These are phyloP conservation scores for Monochamus alternatus DNA, from an alignment of 2,888 invertebrate genomes.

Conservation along the genomic window DNA sequence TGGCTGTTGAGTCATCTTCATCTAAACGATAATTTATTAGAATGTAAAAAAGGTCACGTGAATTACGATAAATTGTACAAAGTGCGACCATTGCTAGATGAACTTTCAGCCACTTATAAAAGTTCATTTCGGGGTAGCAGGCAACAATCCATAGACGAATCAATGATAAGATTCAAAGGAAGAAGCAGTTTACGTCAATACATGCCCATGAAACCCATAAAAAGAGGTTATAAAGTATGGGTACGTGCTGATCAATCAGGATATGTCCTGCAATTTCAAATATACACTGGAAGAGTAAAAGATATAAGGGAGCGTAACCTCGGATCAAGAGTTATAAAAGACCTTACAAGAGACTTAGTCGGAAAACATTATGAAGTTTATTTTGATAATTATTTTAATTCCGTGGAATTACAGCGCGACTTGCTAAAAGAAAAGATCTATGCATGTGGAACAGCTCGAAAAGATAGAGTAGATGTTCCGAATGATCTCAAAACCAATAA, in stretches of 20 bases:
- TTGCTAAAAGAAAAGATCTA: no score
- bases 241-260: constrained; percentile 35
- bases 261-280: constrained; percentile 40
- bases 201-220: constrained; percentile 46
- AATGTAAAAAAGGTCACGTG: constrained; percentile 34
- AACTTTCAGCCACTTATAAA: background rate
- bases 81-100: constrained; percentile 25
- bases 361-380: no score
- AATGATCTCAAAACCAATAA: constrained; percentile 37
- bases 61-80: constrained; percentile 51
- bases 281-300: constrained; percentile 42
- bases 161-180: constrained; percentile 51
- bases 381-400: no score
- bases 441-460: no score
- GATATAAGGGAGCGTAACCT: constrained; percentile 42
- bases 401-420: no score
- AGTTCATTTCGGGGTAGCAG: no score
- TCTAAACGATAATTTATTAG: constrained; percentile 50
- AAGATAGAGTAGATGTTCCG: constrained; percentile 24
- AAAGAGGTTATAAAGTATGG: constrained; percentile 48
- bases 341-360: no score
- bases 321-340: constrained; percentile 33
- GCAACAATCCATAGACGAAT: constrained; percentile 42
- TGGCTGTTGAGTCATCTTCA: constrained; percentile 51
- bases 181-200: constrained; percentile 43